Base-by-base conservation (phyloP, 2,888 invertebrate species). In the Polyommatus iphigenia region DNA sequence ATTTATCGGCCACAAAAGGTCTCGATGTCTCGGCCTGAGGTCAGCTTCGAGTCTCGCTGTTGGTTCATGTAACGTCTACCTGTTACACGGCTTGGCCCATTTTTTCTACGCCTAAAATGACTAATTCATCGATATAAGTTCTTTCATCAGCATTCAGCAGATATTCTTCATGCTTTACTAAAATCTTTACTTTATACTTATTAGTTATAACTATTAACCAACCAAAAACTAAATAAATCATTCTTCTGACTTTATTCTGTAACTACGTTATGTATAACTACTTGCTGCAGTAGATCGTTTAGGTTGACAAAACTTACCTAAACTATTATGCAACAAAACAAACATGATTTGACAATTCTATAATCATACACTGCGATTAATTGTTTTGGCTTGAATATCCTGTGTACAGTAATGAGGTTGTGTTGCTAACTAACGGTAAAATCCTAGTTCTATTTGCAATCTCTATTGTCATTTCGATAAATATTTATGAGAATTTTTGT, bases 21-120 rank as follows among this genome's bases (percentile, higher is more conserved):
- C 79, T 79, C 79, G 79, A 79, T 80, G 80, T 81, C 81, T 83
- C 81, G 81, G 81, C 62, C 81, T 82, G 84, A 82, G 84, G 82
- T 83, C 82, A 82, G 82, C 79, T 77, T 81, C 81, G 81, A 83
- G 87, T 89, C 88, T 88, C 87, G 87, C 85, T 84, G 83, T 85
- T 85, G 86, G 87, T 84, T 87, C 85, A 86, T 84, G 83, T 83
- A 83, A 82, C 82, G 73, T 87, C 85, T 88, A 89, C 87, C 87
- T 88, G 88, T 50, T 85, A 82, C 79, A 80, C 79, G 81, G 80
- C 36, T 76, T 76, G 78, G 78, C 72, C 57, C 75, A 78, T 81
- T 79, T 80, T 78, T 79, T 77, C 32, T 77, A 67, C 50, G 32
- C 20, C 46, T 24, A 20, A 50, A 71, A 54, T 73, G 20, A 46